A percentile compares a stretch with the other conserved stretches of the same genome.
These are phyloP conservation scores for Abrostola tripartita DNA, from an alignment of 2,888 invertebrate genomes.

Conservation along the genomic window DNA sequence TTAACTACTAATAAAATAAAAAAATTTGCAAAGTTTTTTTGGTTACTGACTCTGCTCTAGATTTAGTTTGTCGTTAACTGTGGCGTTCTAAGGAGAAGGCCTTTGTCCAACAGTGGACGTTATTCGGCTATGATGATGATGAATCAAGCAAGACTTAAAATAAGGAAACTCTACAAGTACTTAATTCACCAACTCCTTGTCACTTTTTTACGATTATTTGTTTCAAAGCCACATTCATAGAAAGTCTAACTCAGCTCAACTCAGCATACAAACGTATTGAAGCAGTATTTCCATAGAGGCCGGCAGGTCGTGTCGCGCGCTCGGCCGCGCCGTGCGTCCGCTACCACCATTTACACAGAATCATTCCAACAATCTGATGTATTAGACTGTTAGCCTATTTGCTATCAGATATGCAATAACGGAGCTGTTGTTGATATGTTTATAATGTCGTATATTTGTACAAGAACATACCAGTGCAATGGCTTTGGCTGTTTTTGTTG, in stretches of 20 bases:
- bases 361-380: constrained; percentile 34
- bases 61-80: too few relatives aligned
- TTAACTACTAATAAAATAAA: too few relatives aligned
- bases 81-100: too few relatives aligned
- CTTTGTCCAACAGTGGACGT: too few relatives aligned
- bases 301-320: not conserved
- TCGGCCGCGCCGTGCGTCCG: constrained; percentile 13
- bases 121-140: too few relatives aligned
- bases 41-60: too few relatives aligned
- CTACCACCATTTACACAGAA: constrained; percentile 24
- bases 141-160: too few relatives aligned
- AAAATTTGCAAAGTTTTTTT: too few relatives aligned
- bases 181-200: too few relatives aligned
- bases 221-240: not conserved
- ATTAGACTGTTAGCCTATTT: constrained; percentile 37
- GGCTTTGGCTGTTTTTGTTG: not conserved
- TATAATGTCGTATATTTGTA: constrained; percentile 13
- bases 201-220: too few relatives aligned
- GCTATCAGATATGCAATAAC: constrained; percentile 44
- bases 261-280: not conserved
- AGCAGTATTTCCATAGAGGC: not conserved
- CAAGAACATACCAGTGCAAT: constrained; percentile 1
- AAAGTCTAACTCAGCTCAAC: not conserved
- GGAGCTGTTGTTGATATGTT: constrained; percentile 27
- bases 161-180: too few relatives aligned